Base-by-base conservation (phyloP, 1,140 invertebrate genomes). In the Brachionus rubens region DNA sequence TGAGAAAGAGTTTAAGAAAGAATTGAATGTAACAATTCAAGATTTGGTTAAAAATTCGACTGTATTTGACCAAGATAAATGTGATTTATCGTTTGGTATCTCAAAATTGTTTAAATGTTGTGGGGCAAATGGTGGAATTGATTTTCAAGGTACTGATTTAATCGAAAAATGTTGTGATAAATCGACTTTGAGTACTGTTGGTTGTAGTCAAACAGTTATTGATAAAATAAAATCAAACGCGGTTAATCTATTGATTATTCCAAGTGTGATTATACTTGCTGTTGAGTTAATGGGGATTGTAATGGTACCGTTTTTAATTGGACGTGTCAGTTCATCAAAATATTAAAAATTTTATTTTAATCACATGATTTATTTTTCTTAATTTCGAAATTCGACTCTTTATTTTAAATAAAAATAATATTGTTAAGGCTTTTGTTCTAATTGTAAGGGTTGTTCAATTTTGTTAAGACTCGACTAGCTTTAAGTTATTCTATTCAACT, bases 71-170 rank as follows among this genome's bases (percentile, higher is more conserved):
- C 9, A 12, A 1, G 19, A 50, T 12, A 48, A 50, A 72, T 72
- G 68, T 54, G 40, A 72, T 24, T 36, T 72, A 30, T 36, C 46
- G 1, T 14, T 30, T 19, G 28, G 19, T 19, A 12, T 72, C 19
- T 72, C 68, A 1, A 9, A 72, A 50, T 50, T 72, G 10, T 72
- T 72, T 40, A 50, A 54, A 21, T 72, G 68, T 33, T 72, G 68
- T 40, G 68, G 46, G 4, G 21, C 16, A 7, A 40, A 72, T 40
- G 33, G 50, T 26, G 46, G 21, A 54, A 43, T 12, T 3, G 59
- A 65, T 14, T 65, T 65, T 43, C n/a, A 40, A 16, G 30, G 28
- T 19, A 47, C 43, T 50, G 47, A 46, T 50, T 50, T 70, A 14
- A 24, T 40, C 2, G 40, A 48, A n/a, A 50, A 46, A 16, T 50